Evolutionary conservation across 2,888 invertebrate genomes (phyloP), one percentile per base, ranked within the genome.

Genomic region (Acanthosepion pharaonis): DNA sequence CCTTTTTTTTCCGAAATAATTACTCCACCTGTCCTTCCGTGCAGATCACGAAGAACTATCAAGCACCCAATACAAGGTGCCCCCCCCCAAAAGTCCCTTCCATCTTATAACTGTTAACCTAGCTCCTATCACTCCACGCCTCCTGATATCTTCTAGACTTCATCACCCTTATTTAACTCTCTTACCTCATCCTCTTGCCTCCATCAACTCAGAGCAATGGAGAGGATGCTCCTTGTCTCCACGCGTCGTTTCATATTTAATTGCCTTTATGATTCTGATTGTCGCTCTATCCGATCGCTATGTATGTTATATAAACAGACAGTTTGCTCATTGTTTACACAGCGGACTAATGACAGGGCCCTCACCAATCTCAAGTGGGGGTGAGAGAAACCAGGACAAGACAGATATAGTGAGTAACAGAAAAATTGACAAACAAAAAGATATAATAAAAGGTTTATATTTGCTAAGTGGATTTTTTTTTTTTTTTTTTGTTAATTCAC

Each of bases 201-300:
- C 78, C 15, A 78, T 78, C 78, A 28, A 78, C n/a, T n/a, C 11
- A 2, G 11, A 33, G 28, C 78, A 78, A 78, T 9, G 78, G n/a
- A 78, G n/a, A 78, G 78, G 78, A 78, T 78, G n/a, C 93, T 93
- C 28, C 93, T 53, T 49, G 93, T 49, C 53, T 93, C 51, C 33
- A 93, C 93, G 93, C 93, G 53, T 93, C 93, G 93, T 93, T 93
- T 93, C 93, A 51, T 93, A 93, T 53, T 93, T 93, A 93, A 93
- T 93, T 93, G 93, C 93, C 93, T 93, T 33, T 48, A 33, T 51
- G 49, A 49, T 53, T n/a, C 28, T 15, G 18, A 53, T 93, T 53
- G 51, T 53, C 93, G 93, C 51, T 53, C 93, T 42, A 93, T 51
- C 51, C 53, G 25, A 93, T 93, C 51, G 49, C 93, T 93, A 53